phyloP scores from a whole-genome alignment of 2,888 invertebrate genomes.

The Tetramorium bicarinatum region DNA sequence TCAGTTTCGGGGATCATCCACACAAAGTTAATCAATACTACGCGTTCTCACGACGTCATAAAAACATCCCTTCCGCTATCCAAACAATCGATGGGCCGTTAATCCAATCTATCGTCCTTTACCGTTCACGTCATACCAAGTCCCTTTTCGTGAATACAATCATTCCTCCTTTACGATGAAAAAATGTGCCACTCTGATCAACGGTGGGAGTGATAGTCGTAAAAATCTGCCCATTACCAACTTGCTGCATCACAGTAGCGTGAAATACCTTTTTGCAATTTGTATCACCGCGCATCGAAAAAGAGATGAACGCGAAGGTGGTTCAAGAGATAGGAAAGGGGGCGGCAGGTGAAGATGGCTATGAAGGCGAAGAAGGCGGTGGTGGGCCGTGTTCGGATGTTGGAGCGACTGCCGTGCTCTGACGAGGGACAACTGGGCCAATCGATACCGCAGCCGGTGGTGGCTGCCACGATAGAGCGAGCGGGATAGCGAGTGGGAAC shows the following conservation, averaged over 20 bases:
- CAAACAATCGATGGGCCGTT: constrained; percentile 40
- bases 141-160: constrained; percentile 29
- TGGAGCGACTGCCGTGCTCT: constrained; percentile 75
- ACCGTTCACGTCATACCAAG: not conserved
- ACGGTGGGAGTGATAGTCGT: constrained; percentile 23
- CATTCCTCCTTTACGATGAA: constrained; percentile 18
- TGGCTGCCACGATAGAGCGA: constrained; percentile 67
- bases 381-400: constrained; percentile 74
- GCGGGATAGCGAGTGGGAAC: constrained; percentile 59
- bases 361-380: constrained; percentile 63
- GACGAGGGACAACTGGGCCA: constrained; percentile 84
- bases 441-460: constrained; percentile 81
- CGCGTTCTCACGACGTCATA: constrained; percentile 43
- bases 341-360: constrained; percentile 69
- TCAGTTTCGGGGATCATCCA: constrained; percentile 56
- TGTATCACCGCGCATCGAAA: constrained; percentile 51
- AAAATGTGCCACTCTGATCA: constrained; percentile 21
- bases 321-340: constrained; percentile 42
- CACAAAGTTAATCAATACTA: constrained; percentile 49
- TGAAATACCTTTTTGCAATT: constrained; percentile 50
- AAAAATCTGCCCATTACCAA: constrained; percentile 38
- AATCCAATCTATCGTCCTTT: constrained; percentile 48
- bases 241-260: constrained; percentile 11
- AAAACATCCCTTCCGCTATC: constrained; percentile 50
- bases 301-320: constrained; percentile 57